Percentiles rank a stretch among this genome's conserved stretches.
These are phyloP conservation scores for Marcusenius ussheri DNA, from an alignment of 2,113 vertebrate genomes.

Conservation along the genomic window DNA sequence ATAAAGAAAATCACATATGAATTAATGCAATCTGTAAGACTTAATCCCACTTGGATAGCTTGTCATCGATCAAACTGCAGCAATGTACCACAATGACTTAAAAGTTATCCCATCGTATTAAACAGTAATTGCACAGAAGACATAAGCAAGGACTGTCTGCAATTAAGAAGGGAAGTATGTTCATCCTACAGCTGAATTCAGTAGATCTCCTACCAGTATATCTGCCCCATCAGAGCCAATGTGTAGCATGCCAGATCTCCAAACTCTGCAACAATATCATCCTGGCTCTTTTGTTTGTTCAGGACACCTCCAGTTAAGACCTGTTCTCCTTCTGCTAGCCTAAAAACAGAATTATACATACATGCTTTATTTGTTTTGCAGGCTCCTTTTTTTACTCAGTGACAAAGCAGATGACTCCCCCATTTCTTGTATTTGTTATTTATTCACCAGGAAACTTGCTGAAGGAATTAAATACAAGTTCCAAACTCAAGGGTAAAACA, in stretches of 20 bases:
- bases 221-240: conserved; percentile 87
- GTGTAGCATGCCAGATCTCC: conserved; percentile 95
- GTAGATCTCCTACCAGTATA: conserved; percentile 77
- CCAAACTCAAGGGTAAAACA: background rate
- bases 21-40: background rate
- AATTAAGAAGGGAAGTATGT: background rate
- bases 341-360: conserved; percentile 35
- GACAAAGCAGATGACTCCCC: background rate
- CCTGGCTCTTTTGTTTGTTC: conserved; percentile 96
- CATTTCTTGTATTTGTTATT: background rate
- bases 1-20: background rate
- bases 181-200: background rate
- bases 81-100: background rate
- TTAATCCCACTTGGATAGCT: background rate
- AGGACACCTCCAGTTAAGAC: conserved; percentile 92
- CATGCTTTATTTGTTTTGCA: background rate
- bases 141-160: background rate
- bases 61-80: background rate
- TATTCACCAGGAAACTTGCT: background rate
- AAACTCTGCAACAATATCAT: conserved; percentile 94
- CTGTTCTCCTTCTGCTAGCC: conserved; percentile 94
- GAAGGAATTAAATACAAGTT: background rate
- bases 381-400: background rate
- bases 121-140: conserved; percentile 8
- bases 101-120: background rate